These are phyloP conservation scores for Miltochrista miniata DNA, from an alignment of 2,888 invertebrate species.

Conservation along the genomic window DNA sequence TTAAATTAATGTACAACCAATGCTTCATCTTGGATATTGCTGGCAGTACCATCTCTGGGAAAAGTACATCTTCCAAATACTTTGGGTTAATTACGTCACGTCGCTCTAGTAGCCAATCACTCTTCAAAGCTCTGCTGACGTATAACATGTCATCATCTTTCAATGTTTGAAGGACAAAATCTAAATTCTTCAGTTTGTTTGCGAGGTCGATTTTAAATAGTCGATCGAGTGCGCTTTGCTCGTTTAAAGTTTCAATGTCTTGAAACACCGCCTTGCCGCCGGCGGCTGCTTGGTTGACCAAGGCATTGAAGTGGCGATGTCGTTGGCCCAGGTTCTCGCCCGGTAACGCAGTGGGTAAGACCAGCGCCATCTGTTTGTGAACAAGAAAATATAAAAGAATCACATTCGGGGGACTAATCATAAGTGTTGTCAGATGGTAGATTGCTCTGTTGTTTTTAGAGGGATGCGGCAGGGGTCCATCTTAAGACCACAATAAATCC, in stretches of 20 bases:
- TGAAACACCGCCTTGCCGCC: slow-evolving; percentile 9
- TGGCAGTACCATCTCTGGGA: slow-evolving; percentile 56
- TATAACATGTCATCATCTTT: slow-evolving; percentile 63
- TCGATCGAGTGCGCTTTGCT: slow-evolving; percentile 51
- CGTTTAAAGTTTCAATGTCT: slow-evolving; percentile 35
- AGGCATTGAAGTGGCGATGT: slow-evolving; percentile 48
- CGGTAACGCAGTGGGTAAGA: slow-evolving; percentile 41
- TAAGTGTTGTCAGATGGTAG: no score
- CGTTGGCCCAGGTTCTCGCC: slow-evolving; percentile 55
- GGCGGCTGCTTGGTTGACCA: slow-evolving; percentile 40
- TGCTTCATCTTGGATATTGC: slow-evolving; percentile 54
- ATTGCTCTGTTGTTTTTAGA: no score
- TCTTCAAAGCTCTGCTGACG: slow-evolving; percentile 61
- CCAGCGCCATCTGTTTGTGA: slow-evolving; percentile 37
- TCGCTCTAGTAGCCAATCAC: slow-evolving; percentile 55
- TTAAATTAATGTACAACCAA: slow-evolving; percentile 46
- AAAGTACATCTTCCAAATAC: slow-evolving; percentile 55
- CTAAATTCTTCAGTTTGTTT: slow-evolving; percentile 46
- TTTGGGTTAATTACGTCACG: slow-evolving; percentile 52
- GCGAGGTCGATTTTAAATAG: slow-evolving; percentile 67
- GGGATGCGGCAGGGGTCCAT: no score
- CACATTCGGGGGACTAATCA: no score
- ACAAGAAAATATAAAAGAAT: neutral
- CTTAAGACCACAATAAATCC: no score
- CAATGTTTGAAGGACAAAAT: slow-evolving; percentile 54